Evolutionary conservation across 30 jellyfish, hydroid and myxozoan genomes (phyloP).

Genomic region (Catostylus mosaicus): DNA sequence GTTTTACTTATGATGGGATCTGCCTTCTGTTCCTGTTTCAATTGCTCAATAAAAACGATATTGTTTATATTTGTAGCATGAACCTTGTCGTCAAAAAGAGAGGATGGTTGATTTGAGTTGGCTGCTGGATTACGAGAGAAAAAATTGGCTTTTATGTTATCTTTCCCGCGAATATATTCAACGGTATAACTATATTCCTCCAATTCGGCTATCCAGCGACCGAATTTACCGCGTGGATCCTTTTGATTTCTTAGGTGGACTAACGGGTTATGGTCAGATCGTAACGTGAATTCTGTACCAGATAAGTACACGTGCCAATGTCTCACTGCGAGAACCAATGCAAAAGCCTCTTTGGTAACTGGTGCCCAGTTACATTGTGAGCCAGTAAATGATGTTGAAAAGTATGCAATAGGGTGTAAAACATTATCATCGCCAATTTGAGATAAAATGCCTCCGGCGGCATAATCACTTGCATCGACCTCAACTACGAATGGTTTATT

Average conservation of each 20-base stretch:
- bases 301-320: constrained; percentile 53
- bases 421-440: constrained; percentile 17
- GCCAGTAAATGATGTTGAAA: constrained; percentile 46
- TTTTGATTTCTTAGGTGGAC: constrained; percentile 33
- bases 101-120: constrained; percentile 37
- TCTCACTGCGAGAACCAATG: constrained; percentile 49
- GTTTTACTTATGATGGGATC: constrained; percentile 37
- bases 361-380: constrained; percentile 55
- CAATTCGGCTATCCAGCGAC: constrained; percentile 48
- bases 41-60: constrained; percentile 14
- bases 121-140: constrained; percentile 40
- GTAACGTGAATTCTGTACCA: constrained; percentile 31
- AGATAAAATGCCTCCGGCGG: constrained; percentile 47
- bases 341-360: constrained; percentile 57
- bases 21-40: constrained; percentile 31
- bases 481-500: constrained; percentile 22
- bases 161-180: constrained; percentile 36
- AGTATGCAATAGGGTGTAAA: constrained; percentile 51
- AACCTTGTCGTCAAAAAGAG: constrained; percentile 45
- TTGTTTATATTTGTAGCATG: constrained; percentile 10
- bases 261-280: constrained; percentile 37
- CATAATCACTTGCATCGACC: constrained; percentile 63
- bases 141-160: constrained; percentile 33
- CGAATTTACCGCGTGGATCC: constrained; percentile 48
- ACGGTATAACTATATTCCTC: constrained; percentile 38